These are phyloP conservation scores for Rosalia funebris DNA, from an alignment of 2,888 invertebrate species.

Conservation along the genomic window DNA sequence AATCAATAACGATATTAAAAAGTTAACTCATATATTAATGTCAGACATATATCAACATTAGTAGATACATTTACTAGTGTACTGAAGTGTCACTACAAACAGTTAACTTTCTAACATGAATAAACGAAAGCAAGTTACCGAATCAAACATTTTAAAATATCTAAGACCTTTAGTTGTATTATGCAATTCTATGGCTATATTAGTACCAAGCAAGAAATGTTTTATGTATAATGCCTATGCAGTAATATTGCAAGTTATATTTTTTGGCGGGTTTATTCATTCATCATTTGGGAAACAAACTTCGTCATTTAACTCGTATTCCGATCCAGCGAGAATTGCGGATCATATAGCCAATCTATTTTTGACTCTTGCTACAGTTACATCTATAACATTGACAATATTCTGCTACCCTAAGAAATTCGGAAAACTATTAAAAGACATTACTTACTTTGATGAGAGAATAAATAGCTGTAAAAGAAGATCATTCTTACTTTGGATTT, in stretches of 20 bases:
- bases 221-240: not conserved
- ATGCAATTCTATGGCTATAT: constrained; percentile 1
- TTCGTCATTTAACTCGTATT: not conserved
- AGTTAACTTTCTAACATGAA: constrained; percentile 2
- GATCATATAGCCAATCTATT: constrained; percentile 3
- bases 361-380: not conserved
- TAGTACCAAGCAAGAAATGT: not conserved
- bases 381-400: not conserved
- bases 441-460: not conserved
- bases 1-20: not conserved
- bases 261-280: not conserved
- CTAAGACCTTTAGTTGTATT: not conserved
- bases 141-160: not conserved
- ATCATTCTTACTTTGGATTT: not conserved
- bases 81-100: not conserved
- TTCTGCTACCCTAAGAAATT: constrained; percentile 12
- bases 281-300: constrained; percentile 9
- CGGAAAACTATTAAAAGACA: not conserved
- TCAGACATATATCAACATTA: not conserved
- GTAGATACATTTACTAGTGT: not conserved
- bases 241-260: not conserved
- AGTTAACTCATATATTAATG: not conserved
- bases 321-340: not conserved
- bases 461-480: not conserved
- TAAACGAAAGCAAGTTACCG: not conserved